Percentiles rank a stretch among this genome's conserved stretches.
These are phyloP conservation scores for Oncopeltus fasciatus DNA, from an alignment of 1,140 invertebrate genomes.

Conservation along the genomic window DNA sequence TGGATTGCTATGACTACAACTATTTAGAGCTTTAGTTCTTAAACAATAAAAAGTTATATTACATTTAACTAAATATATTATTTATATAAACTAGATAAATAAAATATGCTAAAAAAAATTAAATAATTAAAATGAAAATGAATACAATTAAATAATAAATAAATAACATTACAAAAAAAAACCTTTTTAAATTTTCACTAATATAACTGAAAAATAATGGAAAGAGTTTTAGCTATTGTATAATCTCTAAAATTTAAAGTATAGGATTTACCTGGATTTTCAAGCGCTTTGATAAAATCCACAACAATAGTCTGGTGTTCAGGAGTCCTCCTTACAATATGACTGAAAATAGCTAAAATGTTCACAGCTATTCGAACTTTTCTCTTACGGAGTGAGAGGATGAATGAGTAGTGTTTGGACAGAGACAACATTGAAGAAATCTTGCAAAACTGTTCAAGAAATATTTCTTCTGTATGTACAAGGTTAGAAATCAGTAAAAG, in stretches of 20 bases:
- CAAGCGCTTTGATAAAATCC: slow-evolving; percentile 36
- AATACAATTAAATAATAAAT: too few relatives aligned
- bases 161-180: too few relatives aligned
- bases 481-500: slow-evolving; percentile 54
- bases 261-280: slow-evolving; percentile 9
- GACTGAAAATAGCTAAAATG: slow-evolving; percentile 53
- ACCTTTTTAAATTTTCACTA: too few relatives aligned
- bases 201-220: background rate
- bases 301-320: slow-evolving; percentile 60
- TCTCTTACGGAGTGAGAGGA: slow-evolving; percentile 40
- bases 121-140: too few relatives aligned
- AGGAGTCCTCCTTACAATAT: slow-evolving; percentile 53
- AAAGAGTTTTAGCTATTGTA: background rate
- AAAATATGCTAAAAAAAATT: too few relatives aligned
- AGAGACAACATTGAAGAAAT: slow-evolving; percentile 44
- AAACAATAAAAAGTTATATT: too few relatives aligned
- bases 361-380: slow-evolving; percentile 44
- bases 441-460: slow-evolving; percentile 62
- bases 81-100: too few relatives aligned
- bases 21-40: too few relatives aligned
- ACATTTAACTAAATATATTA: too few relatives aligned
- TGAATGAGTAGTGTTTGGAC: slow-evolving; percentile 28
- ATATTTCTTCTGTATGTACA: slow-evolving; percentile 49
- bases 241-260: too few relatives aligned
- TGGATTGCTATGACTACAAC: too few relatives aligned